Evolutionary conservation across 2,113 vertebrate genomes (phyloP).

Genomic region (Entomyzon cyanotis): DNA sequence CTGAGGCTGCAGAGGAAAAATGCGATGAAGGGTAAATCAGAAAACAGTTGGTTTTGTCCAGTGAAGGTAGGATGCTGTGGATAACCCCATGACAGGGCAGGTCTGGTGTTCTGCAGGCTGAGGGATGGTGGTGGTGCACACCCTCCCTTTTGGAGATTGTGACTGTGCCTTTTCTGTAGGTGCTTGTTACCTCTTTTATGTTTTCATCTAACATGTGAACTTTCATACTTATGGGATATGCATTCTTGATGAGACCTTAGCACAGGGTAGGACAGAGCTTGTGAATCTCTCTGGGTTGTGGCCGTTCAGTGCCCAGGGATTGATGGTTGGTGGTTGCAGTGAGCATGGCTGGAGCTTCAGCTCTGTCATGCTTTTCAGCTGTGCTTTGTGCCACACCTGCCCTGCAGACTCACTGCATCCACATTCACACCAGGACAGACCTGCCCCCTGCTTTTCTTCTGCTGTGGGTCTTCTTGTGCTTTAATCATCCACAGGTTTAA

Average conservation of each 20-base stretch:
- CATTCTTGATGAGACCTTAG: background rate
- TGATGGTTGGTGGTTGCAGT: rapidly evolving
- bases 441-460: background rate
- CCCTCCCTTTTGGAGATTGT: background rate
- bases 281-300: background rate
- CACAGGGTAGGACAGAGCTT: background rate
- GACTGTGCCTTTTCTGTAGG: background rate
- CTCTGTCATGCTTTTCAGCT: rapidly evolving
- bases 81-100: background rate
- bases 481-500: background rate
- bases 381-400: rapidly evolving
- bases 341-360: rapidly evolving
- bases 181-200: background rate
- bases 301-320: background rate
- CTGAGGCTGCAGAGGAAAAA: background rate
- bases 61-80: background rate
- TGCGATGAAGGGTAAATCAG: background rate
- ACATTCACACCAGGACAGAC: background rate
- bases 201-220: background rate
- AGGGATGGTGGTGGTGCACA: background rate
- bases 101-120: background rate
- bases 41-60: background rate
- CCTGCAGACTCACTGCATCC: rapidly evolving
- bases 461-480: background rate
- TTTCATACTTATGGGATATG: background rate